Evolutionary conservation across 2,113 vertebrate genomes (phyloP).

Genomic region (Hystrix cristata): DNA sequence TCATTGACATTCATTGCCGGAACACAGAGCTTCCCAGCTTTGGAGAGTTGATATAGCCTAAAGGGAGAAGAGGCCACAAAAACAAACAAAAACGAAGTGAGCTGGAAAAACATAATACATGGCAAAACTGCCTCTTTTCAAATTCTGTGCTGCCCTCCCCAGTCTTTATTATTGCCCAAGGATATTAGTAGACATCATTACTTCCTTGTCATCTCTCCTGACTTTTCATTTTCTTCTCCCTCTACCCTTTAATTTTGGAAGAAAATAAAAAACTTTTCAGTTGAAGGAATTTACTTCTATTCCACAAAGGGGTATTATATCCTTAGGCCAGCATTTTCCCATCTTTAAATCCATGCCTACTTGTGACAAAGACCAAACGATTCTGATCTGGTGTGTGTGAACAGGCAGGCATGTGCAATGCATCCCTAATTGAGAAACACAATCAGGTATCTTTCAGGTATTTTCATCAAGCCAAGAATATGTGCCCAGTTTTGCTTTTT

Average conservation of each 20-base stretch:
- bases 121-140: conserved; percentile 9
- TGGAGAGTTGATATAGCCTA: conserved; percentile 99
- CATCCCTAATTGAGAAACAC: neutral
- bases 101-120: neutral
- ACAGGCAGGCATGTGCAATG: neutral
- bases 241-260: neutral
- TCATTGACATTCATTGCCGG: conserved; percentile 99
- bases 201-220: conserved; percentile 54
- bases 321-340: conserved; percentile 55
- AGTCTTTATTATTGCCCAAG: conserved; percentile 27
- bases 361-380: conserved; percentile 35
- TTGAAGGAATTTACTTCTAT: conserved; percentile 64
- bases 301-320: conserved; percentile 43
- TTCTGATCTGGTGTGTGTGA: neutral
- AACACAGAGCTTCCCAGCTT: conserved; percentile 98
- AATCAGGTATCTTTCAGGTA: neutral
- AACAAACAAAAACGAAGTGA: conserved; percentile 74
- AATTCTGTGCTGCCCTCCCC: conserved; percentile 34
- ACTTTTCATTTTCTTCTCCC: conserved; percentile 52
- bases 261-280: conserved; percentile 33
- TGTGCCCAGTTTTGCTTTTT: conserved; percentile 64
- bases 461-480: conserved; percentile 42
- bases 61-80: conserved; percentile 77
- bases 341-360: neutral
- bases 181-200: neutral